A percentile compares a stretch with the other conserved stretches of the same genome.
phyloP scores from a whole-genome alignment of 2,888 invertebrate genomes.

The Apantesis nais region DNA sequence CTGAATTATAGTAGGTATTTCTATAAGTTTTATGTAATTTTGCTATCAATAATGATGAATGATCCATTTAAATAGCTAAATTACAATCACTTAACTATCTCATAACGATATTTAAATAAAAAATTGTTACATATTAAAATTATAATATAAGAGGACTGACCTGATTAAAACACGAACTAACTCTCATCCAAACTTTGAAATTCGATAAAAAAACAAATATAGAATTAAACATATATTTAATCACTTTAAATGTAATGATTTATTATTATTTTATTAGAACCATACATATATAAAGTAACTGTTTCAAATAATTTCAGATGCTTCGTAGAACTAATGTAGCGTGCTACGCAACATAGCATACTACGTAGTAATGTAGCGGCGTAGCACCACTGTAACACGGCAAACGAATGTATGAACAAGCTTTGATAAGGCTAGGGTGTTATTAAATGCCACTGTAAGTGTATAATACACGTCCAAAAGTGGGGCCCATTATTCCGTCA shows the following conservation, averaged over 20 bases:
- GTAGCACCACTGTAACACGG: constrained; percentile 21
- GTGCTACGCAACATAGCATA: neutral
- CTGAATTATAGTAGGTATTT: no score
- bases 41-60: no score
- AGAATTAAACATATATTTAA: neutral
- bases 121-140: neutral
- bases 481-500: neutral
- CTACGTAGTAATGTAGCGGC: constrained; percentile 38
- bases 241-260: neutral
- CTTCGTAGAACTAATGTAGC: neutral
- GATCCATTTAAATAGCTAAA: no score
- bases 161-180: neutral
- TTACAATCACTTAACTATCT: no score
- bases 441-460: neutral
- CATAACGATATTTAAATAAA: no score
- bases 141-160: neutral
- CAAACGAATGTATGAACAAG: constrained; percentile 4
- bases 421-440: constrained; percentile 10
- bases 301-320: neutral
- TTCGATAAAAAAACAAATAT: neutral
- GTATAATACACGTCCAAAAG: neutral
- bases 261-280: neutral
- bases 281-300: neutral
- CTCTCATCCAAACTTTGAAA: neutral
- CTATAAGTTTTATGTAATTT: no score